These are phyloP conservation scores for Laticauda laticaudata DNA, from an alignment of 2,113 vertebrate genomes.

Conservation along the genomic window DNA sequence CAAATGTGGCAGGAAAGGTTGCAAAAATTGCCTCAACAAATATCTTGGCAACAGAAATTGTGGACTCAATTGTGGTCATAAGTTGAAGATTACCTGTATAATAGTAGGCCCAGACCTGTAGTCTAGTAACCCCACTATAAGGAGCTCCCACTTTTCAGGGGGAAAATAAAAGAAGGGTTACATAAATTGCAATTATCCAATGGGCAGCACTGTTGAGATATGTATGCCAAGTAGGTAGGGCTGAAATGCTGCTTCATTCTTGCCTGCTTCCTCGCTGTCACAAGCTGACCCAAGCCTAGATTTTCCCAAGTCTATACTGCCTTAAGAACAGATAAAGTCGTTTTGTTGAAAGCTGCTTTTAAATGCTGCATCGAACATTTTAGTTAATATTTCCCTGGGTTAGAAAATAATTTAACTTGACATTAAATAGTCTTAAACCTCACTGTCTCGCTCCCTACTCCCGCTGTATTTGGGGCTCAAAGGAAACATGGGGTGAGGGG, in stretches of 20 bases:
- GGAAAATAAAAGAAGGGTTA: background rate
- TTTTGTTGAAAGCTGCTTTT: background rate
- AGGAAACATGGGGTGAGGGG: conserved; percentile 32
- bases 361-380: background rate
- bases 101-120: background rate
- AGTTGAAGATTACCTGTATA: background rate
- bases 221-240: background rate
- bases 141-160: background rate
- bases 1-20: too few relatives aligned
- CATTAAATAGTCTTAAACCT: background rate
- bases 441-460: background rate
- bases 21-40: too few relatives aligned
- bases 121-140: background rate
- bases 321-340: background rate
- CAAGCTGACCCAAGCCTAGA: background rate
- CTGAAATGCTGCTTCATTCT: background rate
- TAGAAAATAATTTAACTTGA: background rate
- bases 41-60: too few relatives aligned
- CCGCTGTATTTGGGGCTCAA: background rate
- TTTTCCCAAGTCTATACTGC: background rate
- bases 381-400: background rate
- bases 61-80: too few relatives aligned
- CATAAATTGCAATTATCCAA: background rate
- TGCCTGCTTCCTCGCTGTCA: background rate
- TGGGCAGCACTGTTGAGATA: background rate